phyloP scores from a whole-genome alignment of 2,888 invertebrate genomes.

The Macaria liturata region DNA sequence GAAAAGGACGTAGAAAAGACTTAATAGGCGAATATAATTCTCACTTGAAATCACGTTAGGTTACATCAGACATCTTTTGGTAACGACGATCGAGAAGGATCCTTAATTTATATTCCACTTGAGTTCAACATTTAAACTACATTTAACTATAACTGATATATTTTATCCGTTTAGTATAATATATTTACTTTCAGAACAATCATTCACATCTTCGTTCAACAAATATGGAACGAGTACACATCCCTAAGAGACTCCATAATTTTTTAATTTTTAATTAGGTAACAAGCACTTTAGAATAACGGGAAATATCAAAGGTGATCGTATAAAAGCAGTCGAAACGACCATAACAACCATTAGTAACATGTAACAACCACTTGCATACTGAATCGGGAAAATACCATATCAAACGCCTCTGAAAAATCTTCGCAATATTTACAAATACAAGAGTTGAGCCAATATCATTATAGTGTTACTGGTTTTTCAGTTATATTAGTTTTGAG shows the following conservation, averaged over 20 bases:
- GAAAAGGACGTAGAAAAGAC: slow-evolving; percentile 81
- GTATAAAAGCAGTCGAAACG: slow-evolving; percentile 62
- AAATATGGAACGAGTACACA: slow-evolving; percentile 34
- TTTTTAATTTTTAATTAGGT: slow-evolving; percentile 37
- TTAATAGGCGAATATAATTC: slow-evolving; percentile 63
- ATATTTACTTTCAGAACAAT: not conserved
- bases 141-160: not conserved
- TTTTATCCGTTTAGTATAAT: not conserved
- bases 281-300: slow-evolving; percentile 54
- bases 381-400: slow-evolving; percentile 34
- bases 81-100: slow-evolving; percentile 29
- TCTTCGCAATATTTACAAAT: slow-evolving; percentile 18
- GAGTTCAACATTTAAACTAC: slow-evolving; percentile 11
- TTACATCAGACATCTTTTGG: slow-evolving; percentile 57
- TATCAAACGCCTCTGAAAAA: slow-evolving; percentile 32
- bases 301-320: slow-evolving; percentile 49
- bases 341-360: slow-evolving; percentile 61
- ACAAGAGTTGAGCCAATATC: slow-evolving; percentile 12
- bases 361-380: slow-evolving; percentile 60
- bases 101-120: slow-evolving; percentile 7
- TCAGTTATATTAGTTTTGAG: no score
- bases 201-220: slow-evolving; percentile 22
- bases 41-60: slow-evolving; percentile 79
- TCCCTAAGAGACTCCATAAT: slow-evolving; percentile 41
- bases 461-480: no score